Percentiles rank a stretch among this genome's conserved stretches.
Conservation (phyloP, 2,888 invertebrate genomes). For the Platycnemis pennipes region DNA sequence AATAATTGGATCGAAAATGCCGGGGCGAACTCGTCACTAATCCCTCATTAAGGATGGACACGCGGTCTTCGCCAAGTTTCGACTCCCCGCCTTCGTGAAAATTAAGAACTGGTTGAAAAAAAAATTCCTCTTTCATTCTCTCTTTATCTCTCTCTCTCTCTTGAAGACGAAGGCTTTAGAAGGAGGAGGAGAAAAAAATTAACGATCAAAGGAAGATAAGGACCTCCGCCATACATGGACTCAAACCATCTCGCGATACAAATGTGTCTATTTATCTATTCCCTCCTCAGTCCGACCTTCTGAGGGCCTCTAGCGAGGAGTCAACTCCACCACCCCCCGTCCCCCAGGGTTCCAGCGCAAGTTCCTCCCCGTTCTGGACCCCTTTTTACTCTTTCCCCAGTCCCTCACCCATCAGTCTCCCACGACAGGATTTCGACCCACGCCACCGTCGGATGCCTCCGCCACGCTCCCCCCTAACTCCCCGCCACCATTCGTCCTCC, state of each 20-base stretch:
- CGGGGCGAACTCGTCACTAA: background rate
- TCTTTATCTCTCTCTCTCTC: too few relatives aligned
- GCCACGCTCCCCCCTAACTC: background rate
- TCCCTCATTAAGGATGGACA: background rate
- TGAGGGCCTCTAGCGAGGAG: background rate
- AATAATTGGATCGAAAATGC: background rate
- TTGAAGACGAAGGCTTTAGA: background rate
- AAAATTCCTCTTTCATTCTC: too few relatives aligned
- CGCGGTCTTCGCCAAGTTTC: background rate
- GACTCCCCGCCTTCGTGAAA: background rate
- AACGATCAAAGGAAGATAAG: conserved; percentile 21
- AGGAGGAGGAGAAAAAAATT: background rate
- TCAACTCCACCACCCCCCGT: background rate
- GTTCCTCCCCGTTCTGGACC: background rate
- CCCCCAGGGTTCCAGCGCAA: background rate
- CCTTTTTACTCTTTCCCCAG: background rate
- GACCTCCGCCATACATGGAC: background rate
- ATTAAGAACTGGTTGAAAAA: background rate
- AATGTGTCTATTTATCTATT: conserved; percentile 39
- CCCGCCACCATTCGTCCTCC: background rate
- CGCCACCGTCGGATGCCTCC: background rate
- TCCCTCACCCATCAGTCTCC: background rate
- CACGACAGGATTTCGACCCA: background rate
- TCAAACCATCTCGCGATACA: conserved; percentile 11
- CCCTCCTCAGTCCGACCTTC: background rate